phyloP scores from a whole-genome alignment of 1,140 invertebrate species.

The Drosophila baimaii region DNA sequence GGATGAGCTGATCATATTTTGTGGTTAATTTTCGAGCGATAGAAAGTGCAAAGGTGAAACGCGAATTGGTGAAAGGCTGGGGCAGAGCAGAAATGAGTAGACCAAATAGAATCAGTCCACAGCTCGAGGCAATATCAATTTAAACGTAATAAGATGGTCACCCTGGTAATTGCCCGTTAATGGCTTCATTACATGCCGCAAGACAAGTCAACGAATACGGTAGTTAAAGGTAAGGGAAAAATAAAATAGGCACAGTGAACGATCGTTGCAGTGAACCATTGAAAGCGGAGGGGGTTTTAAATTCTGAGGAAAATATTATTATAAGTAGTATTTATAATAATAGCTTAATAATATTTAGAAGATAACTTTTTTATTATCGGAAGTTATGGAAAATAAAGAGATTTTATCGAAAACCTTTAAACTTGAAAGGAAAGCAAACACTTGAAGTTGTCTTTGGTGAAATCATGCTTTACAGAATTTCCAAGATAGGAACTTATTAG shows the following conservation, averaged over 20 bases:
- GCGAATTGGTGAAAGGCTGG: constrained; percentile 28
- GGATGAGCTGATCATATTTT: too few species aligned
- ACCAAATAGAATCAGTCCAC: constrained; percentile 26
- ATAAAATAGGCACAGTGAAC: constrained; percentile 14
- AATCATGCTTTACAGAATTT: neutral
- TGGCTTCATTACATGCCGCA: constrained; percentile 72
- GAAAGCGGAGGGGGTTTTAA: neutral
- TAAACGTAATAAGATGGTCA: constrained; percentile 61
- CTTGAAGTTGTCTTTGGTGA: neutral
- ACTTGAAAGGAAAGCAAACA: neutral
- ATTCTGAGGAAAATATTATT: neutral
- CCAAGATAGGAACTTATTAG: too few species aligned
- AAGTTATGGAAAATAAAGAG: too few species aligned
- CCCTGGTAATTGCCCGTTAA: constrained; percentile 68
- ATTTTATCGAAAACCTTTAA: too few species aligned
- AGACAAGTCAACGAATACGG: constrained; percentile 32
- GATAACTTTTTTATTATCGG: neutral
- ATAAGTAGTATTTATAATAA: neutral
- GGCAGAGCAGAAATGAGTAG: neutral
- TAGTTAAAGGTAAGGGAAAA: constrained; percentile 50
- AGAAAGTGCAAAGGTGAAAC: constrained; percentile 53
- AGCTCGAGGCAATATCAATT: constrained; percentile 46
- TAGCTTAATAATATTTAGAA: too few species aligned
- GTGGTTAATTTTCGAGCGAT: constrained; percentile 21
- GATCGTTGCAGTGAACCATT: neutral